Conservation (phyloP, 2,113 vertebrate species). For the Mellivora capensis region DNA sequence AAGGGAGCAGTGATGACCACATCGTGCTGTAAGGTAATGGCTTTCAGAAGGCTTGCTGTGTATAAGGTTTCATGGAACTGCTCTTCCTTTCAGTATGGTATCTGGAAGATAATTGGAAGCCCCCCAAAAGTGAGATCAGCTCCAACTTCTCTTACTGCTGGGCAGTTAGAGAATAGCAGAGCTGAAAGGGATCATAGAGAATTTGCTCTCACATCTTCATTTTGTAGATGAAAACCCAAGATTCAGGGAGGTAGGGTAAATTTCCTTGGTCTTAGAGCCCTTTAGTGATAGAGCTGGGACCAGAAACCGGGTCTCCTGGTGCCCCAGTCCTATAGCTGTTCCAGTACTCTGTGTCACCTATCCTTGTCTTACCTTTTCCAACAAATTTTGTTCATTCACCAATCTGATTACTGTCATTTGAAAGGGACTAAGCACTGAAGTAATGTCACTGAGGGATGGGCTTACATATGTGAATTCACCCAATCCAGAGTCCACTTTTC, state of each 20-base stretch:
- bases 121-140: background rate
- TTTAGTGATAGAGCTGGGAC: background rate
- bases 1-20: background rate
- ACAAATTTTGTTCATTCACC: background rate
- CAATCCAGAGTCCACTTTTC: background rate
- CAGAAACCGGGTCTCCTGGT: background rate
- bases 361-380: background rate
- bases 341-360: background rate
- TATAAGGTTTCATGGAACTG: background rate
- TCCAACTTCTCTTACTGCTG: background rate
- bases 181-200: background rate
- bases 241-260: background rate
- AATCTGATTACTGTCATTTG: background rate
- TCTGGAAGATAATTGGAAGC: constrained; percentile 36
- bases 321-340: background rate
- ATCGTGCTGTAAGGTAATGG: background rate
- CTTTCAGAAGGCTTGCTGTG: constrained; percentile 14
- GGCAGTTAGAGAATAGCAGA: background rate
- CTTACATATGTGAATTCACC: background rate
- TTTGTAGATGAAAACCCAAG: background rate
- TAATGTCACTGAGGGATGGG: background rate
- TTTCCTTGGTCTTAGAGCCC: background rate
- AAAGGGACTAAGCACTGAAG: background rate
- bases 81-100: background rate
- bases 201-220: background rate